These are phyloP conservation scores for Ctenopoma kingsleyae DNA, from an alignment of 2,797 vertebrate genomes.

Conservation along the genomic window DNA sequence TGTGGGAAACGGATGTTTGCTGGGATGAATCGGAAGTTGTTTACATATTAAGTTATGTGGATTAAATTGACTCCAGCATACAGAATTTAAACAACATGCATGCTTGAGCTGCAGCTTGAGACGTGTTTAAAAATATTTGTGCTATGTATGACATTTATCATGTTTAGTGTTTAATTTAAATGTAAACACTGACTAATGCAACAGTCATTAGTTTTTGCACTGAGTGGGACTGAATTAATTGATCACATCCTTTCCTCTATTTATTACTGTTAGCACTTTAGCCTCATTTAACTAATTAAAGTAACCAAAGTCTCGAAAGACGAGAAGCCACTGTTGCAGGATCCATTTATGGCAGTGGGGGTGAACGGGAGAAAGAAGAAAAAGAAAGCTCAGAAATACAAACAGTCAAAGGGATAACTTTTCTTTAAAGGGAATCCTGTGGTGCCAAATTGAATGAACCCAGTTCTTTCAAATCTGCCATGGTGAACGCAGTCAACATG, in stretches of 20 bases:
- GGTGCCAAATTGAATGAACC: slow-evolving; percentile 99
- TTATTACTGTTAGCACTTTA: slow-evolving; percentile 80
- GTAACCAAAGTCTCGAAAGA: slow-evolving; percentile 96
- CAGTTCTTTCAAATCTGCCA: slow-evolving; percentile 99
- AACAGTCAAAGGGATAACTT: slow-evolving; percentile 99
- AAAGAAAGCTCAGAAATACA: slow-evolving; percentile 99
- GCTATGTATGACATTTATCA: slow-evolving; percentile 6
- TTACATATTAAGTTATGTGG: slow-evolving; percentile 40
- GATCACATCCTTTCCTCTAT: slow-evolving; percentile 58
- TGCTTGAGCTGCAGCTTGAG: background rate
- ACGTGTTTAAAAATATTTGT: background rate
- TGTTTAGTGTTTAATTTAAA: background rate
- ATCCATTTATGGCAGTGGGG: slow-evolving; percentile 93
- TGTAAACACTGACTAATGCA: slow-evolving; percentile 4
- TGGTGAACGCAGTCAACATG: slow-evolving; percentile 99
- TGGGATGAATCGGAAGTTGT: slow-evolving; percentile 48
- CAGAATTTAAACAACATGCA: background rate
- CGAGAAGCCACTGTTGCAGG: slow-evolving; percentile 91
- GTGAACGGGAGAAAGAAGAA: slow-evolving; percentile 64
- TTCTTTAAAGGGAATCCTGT: slow-evolving; percentile 98
- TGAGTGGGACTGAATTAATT: slow-evolving; percentile 57
- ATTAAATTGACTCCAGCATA: background rate
- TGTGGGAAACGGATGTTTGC: slow-evolving; percentile 61
- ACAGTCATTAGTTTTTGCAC: background rate
- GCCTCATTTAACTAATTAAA: slow-evolving; percentile 98